Evolutionary conservation across 2,888 invertebrate species (phyloP), one percentile per base, ranked within the genome.

Genomic region (Dyspetes luteomarginatus): DNA sequence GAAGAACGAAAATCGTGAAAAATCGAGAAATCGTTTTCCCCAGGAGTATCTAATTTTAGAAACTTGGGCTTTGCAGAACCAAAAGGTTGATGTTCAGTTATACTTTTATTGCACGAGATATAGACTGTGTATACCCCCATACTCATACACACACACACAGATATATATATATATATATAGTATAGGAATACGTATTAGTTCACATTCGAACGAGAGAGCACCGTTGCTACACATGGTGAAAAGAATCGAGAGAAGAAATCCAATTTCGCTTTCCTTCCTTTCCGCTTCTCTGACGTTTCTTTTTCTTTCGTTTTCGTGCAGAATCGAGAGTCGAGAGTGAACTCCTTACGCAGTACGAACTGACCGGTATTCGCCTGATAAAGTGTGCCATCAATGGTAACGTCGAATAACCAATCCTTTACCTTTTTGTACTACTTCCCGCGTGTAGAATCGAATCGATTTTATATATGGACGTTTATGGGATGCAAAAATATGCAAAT

Each of bases 1-100:
- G 71, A 72, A 65, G n/a, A n/a, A n/a, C n/a, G n/a, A 77, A 48
- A 48, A 48, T 48, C 83, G 48, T 60, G 67, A 65, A 15, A 69
- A 72, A 77, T 30, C 83, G 52, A 67, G 75, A 84, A 82, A 85
- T 81, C 82, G 81, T 56, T 78, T 67, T 77, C 69, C 82, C 67
- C 65, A 85, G 77, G 81, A 79, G 84, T 84, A 85, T 85, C 79
- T 84, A 82, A 85, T 85, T 83, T 83, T 28, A n/a, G 64, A 43
- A 64, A 50, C 30, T 22, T 52, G 48, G 52, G 55, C 26, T 17
- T 48, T 28, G 36, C 52, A 55, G 55, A 64, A 73, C 64, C 73
- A 73, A 73, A 73, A 55, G 64, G 17, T 55, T 64, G 62, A 64
- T 64, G 73, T 5, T 48, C 73, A 45, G 64, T 73, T 73, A 73